Conservation (phyloP, 2,797 vertebrate species). For the Spinus olivaceus region DNA sequence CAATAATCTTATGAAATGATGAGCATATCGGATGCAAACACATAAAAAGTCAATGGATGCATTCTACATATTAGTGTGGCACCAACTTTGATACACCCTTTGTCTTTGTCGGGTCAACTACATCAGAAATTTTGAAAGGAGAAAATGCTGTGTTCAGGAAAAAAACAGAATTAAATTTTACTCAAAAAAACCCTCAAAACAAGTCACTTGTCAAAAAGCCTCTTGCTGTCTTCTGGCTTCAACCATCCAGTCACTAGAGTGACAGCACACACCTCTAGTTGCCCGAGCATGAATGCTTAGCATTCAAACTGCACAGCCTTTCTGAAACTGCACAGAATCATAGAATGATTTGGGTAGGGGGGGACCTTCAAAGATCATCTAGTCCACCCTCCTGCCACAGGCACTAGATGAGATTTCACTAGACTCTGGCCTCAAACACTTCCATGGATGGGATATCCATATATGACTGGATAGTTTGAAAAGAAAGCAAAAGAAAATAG, state of each 20-base stretch:
- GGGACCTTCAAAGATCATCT: background rate
- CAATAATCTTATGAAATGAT: background rate
- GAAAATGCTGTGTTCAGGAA: background rate
- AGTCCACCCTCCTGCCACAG: rapidly evolving
- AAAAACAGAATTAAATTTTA: background rate
- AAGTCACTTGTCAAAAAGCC: background rate
- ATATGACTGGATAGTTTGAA: background rate
- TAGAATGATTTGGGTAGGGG: background rate
- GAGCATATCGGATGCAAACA: background rate
- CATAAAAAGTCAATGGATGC: background rate
- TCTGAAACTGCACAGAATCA: background rate
- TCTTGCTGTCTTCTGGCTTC: background rate
- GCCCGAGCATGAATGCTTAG: background rate
- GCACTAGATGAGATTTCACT: background rate
- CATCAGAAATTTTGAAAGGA: background rate
- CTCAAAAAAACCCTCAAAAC: background rate
- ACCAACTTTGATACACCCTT: background rate
- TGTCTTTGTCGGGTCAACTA: background rate
- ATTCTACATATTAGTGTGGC: background rate
- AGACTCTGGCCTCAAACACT: background rate
- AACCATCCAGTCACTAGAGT: background rate
- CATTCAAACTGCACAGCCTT: background rate
- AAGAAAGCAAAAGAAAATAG: background rate
- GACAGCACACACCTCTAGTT: background rate
- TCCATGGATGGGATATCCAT: background rate